These are phyloP conservation scores for Coregonus sp. DNA, from an alignment of 2,797 vertebrate genomes.

Conservation along the genomic window DNA sequence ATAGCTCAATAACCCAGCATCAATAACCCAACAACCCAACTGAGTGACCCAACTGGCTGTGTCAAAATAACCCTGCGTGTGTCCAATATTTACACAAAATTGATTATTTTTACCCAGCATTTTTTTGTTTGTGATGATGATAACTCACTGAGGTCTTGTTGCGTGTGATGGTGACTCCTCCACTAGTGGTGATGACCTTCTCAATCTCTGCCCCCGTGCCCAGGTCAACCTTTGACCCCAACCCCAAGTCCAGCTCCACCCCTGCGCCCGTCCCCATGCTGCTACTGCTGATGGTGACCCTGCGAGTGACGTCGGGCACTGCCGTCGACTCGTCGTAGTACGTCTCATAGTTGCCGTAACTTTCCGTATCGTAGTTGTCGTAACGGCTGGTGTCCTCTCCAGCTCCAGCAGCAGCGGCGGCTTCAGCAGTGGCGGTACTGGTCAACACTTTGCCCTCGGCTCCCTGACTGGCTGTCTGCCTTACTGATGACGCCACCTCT, in stretches of 20 bases:
- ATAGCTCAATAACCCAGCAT: too few relatives aligned
- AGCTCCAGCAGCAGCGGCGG: constrained; percentile 23
- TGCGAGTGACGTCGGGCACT: constrained; percentile 42
- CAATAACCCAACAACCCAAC: too few relatives aligned
- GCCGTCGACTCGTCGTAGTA: constrained; percentile 69
- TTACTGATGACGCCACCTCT: constrained; percentile 18
- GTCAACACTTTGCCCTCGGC: constrained; percentile 33
- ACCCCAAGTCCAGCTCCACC: constrained; percentile 48
- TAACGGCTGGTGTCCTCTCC: constrained; percentile 53
- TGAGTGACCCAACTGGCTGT: too few relatives aligned
- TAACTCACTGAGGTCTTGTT: constrained; percentile 40
- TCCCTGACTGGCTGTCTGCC: not conserved
- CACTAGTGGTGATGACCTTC: constrained; percentile 47
- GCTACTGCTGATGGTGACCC: constrained; percentile 54
- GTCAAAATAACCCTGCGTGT: too few relatives aligned
- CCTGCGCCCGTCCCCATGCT: constrained; percentile 41
- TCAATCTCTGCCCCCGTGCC: constrained; percentile 45
- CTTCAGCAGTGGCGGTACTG: constrained; percentile 11
- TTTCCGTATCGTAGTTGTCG: constrained; percentile 51
- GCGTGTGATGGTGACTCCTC: constrained; percentile 27
- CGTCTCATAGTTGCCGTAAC: constrained; percentile 54
- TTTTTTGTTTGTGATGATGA: constrained; percentile 37
- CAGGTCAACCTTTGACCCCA: constrained; percentile 28
- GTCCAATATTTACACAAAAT: too few relatives aligned
- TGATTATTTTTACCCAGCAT: constrained; percentile 8